Conservation (phyloP, 2,113 vertebrate species). For the Entomyzon cyanotis region DNA sequence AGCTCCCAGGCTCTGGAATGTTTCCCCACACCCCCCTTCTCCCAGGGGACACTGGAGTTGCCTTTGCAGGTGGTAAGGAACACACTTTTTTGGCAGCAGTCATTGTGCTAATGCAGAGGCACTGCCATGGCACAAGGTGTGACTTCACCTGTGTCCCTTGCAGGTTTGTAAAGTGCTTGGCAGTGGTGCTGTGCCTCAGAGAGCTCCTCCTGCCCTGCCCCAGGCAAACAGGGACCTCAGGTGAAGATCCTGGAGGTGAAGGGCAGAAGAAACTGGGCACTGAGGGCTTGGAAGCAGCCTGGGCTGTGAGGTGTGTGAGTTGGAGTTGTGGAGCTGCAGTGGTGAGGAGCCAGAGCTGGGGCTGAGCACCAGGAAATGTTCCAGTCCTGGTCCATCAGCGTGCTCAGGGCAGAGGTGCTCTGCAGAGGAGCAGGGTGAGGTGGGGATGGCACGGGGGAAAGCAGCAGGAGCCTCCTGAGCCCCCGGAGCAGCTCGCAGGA, state of each 20-base stretch:
- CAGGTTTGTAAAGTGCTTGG: rapidly evolving
- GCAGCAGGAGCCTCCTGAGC: background rate
- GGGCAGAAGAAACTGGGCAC: background rate
- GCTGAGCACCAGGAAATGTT: background rate
- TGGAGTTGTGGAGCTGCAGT: background rate
- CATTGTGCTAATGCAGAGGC: background rate
- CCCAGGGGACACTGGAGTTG: background rate
- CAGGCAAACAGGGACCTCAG: background rate
- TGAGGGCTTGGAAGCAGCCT: background rate
- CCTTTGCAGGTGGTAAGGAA: rapidly evolving
- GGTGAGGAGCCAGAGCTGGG: background rate
- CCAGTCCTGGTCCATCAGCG: rapidly evolving
- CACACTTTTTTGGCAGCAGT: rapidly evolving
- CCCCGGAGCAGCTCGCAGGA: background rate
- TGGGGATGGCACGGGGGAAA: background rate
- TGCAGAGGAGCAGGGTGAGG: background rate
- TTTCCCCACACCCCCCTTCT: background rate
- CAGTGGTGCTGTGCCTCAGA: background rate
- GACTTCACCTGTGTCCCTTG: background rate
- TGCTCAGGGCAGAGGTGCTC: background rate
- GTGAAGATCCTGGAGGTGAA: background rate
- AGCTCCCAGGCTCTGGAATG: background rate
- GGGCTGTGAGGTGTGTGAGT: rapidly evolving
- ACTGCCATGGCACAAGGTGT: background rate
- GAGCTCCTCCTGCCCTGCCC: background rate